A percentile compares a stretch with the other conserved stretches of the same genome.
Conservation (phyloP, 2,113 vertebrate species). For the Thalassarche chlororhynchos region DNA sequence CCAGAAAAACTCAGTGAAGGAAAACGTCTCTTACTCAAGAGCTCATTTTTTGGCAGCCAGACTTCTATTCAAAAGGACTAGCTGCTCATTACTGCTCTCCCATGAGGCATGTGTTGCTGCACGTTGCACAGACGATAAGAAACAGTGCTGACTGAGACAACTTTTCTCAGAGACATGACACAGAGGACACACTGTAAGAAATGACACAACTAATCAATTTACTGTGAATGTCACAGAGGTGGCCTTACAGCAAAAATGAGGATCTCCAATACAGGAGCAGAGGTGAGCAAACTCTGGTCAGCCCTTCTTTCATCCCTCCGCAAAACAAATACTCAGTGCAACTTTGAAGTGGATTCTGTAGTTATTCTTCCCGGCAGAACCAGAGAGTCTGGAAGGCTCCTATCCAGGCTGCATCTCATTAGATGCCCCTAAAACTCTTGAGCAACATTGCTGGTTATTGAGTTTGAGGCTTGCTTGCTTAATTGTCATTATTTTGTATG, state of each 20-base stretch:
- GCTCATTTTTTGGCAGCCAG: background rate
- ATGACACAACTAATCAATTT: background rate
- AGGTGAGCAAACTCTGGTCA: background rate
- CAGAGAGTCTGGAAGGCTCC: background rate
- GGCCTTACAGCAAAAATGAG: background rate
- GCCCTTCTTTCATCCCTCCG: background rate
- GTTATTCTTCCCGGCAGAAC: background rate
- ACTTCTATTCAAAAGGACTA: background rate
- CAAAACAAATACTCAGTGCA: background rate
- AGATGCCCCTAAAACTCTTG: background rate
- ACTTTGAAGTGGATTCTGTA: background rate
- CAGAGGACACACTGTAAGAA: background rate
- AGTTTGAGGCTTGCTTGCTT: background rate
- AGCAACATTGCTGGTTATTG: background rate
- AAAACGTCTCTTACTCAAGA: background rate
- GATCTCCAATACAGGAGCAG: background rate
- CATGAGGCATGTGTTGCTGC: background rate
- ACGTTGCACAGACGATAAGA: background rate
- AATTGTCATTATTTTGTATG: background rate
- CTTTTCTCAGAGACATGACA: background rate
- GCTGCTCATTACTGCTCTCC: background rate
- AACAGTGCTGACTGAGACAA: background rate
- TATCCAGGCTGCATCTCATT: background rate
- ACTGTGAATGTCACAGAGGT: background rate
- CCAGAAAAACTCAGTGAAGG: background rate